Conservation (phyloP, 2,113 vertebrate species). For the Albula glossodonta region DNA sequence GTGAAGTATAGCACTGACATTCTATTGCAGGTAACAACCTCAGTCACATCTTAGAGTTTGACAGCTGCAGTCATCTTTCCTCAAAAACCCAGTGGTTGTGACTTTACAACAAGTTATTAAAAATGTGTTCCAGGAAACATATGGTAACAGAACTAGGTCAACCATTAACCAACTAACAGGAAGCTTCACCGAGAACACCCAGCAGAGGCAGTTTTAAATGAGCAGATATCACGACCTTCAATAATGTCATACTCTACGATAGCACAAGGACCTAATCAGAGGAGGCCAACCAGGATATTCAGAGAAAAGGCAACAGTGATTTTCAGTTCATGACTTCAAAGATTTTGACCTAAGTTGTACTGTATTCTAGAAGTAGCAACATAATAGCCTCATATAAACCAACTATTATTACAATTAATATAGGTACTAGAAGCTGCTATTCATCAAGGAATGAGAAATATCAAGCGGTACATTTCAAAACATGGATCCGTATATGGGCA, state of each 20-base stretch:
- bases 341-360: not conserved
- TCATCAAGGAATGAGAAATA: not conserved
- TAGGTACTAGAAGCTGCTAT: not conserved
- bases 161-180: conserved; percentile 87
- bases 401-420: too few relatives aligned
- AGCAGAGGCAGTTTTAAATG: conserved; percentile 74
- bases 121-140: conserved; percentile 84
- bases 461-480: not conserved
- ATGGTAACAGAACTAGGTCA: conserved; percentile 90
- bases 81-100: conserved; percentile 47
- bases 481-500: too few relatives aligned
- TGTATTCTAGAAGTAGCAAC: not conserved
- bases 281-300: conserved; percentile 17
- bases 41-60: not conserved
- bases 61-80: conserved; percentile 22
- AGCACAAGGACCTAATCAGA: conserved; percentile 31
- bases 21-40: not conserved
- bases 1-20: not conserved
- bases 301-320: not conserved
- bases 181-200: conserved; percentile 76
- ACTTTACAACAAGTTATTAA: conserved; percentile 73
- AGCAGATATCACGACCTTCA: conserved; percentile 79
- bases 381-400: too few relatives aligned
- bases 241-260: conserved; percentile 62
- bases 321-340: not conserved